phyloP scores from a whole-genome alignment of 2,888 invertebrate genomes.

The Lasioglossum oenotherae region DNA sequence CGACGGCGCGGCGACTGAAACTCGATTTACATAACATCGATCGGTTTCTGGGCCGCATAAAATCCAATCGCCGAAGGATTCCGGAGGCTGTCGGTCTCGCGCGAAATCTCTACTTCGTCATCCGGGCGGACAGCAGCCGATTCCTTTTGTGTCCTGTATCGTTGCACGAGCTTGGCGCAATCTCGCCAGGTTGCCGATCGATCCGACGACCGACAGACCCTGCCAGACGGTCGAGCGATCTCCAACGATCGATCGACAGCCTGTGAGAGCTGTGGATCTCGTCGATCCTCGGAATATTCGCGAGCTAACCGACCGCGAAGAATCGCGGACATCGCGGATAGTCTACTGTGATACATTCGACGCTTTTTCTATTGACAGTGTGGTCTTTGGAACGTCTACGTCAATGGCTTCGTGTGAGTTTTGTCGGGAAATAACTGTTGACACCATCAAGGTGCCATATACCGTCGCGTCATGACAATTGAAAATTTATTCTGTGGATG shows the following conservation, averaged over 20 bases:
- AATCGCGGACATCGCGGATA: not conserved
- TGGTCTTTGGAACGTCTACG: not conserved
- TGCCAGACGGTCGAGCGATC: conserved; percentile 30
- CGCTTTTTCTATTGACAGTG: not conserved
- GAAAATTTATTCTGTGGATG: too few species aligned
- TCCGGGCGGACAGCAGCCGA: conserved; percentile 45
- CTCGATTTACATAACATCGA: conserved; percentile 4
- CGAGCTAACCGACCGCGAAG: not conserved
- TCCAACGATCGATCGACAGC: conserved; percentile 22
- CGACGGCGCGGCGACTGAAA: not conserved
- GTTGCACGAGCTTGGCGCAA: conserved; percentile 16
- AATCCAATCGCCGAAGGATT: conserved; percentile 14
- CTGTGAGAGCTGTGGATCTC: too few species aligned
- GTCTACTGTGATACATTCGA: not conserved
- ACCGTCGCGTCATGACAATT: not conserved
- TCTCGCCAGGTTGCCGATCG: conserved; percentile 19
- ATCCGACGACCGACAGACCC: conserved; percentile 34
- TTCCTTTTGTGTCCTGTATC: conserved; percentile 38
- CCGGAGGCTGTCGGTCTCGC: conserved; percentile 6
- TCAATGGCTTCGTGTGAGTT: not conserved
- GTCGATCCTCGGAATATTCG: not conserved
- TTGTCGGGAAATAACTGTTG: not conserved
- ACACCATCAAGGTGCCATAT: not conserved
- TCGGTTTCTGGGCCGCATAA: conserved; percentile 1
- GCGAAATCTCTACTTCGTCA: conserved; percentile 46